These are phyloP conservation scores for Carcharodon carcharias DNA, from an alignment of 2,797 vertebrate species.

Conservation along the genomic window DNA sequence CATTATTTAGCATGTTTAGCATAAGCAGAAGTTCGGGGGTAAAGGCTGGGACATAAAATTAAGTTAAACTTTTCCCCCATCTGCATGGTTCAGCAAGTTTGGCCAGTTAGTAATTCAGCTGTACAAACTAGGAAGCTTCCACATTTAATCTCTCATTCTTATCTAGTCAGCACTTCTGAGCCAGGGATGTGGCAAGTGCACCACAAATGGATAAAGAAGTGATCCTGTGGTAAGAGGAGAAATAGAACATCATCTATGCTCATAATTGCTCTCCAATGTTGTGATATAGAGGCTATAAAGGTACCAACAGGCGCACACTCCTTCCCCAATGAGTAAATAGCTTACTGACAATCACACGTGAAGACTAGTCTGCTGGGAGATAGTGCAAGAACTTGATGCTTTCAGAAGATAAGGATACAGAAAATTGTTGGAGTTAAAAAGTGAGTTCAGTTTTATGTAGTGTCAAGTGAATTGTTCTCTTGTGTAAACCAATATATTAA, in stretches of 20 bases:
- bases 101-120: neutral
- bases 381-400: neutral
- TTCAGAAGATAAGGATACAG: neutral
- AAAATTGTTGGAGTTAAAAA: neutral
- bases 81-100: neutral
- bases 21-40: neutral
- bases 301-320: neutral
- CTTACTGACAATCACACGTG: neutral
- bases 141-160: neutral
- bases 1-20: neutral
- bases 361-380: neutral
- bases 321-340: neutral
- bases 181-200: neutral
- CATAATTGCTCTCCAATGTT: neutral
- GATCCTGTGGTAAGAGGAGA: neutral
- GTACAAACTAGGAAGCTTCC: neutral
- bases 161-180: neutral
- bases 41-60: neutral
- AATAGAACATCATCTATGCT: neutral
- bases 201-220: neutral
- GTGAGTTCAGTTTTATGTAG: conserved; percentile 2
- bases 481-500: conserved; percentile 29
- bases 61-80: neutral
- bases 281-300: too few species aligned
- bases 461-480: neutral